Percentiles rank a stretch among this genome's conserved stretches.
phyloP scores from a whole-genome alignment of 1,140 invertebrate genomes.

The Zaprionus africanus region DNA sequence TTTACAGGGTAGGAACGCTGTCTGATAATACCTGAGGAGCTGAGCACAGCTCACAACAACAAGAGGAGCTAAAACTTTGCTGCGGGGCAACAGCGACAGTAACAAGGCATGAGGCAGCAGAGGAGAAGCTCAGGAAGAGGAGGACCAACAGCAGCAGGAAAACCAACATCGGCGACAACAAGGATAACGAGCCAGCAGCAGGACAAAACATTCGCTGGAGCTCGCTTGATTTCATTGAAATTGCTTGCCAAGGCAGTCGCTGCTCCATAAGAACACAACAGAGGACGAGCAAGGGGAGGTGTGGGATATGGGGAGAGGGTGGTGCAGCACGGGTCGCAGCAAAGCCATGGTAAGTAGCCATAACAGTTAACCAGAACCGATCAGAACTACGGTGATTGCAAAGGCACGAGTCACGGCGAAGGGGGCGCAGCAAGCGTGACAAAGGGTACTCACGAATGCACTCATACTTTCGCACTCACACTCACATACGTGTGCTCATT shows the following conservation, averaged over 20 bases:
- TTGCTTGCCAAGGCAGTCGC: conserved; percentile 39
- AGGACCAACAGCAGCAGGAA: background rate
- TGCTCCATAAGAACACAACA: conserved; percentile 23
- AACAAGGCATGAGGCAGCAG: background rate
- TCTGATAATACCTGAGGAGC: conserved; percentile 31
- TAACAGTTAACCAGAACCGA: conserved; percentile 41
- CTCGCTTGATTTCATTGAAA: conserved; percentile 49
- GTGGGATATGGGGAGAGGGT: background rate
- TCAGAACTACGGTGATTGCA: conserved; percentile 17
- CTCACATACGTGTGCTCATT: conserved; percentile 13
- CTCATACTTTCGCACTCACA: background rate
- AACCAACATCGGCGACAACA: conserved; percentile 43
- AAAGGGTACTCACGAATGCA: conserved; percentile 30
- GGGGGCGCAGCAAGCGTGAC: background rate
- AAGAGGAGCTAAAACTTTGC: conserved; percentile 12
- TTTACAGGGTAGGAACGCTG: conserved; percentile 20
- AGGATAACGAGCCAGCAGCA: conserved; percentile 38
- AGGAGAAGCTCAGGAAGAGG: conserved; percentile 11
- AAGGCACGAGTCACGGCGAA: conserved; percentile 7
- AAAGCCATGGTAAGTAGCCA: conserved; percentile 32
- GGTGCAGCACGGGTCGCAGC: background rate
- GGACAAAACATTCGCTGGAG: conserved; percentile 52
- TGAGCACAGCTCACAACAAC: conserved; percentile 20
- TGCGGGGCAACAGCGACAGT: conserved; percentile 24
- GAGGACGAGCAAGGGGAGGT: background rate